Conservation (phyloP, 2,113 vertebrate genomes). For the Forbesichthys agassizii region DNA sequence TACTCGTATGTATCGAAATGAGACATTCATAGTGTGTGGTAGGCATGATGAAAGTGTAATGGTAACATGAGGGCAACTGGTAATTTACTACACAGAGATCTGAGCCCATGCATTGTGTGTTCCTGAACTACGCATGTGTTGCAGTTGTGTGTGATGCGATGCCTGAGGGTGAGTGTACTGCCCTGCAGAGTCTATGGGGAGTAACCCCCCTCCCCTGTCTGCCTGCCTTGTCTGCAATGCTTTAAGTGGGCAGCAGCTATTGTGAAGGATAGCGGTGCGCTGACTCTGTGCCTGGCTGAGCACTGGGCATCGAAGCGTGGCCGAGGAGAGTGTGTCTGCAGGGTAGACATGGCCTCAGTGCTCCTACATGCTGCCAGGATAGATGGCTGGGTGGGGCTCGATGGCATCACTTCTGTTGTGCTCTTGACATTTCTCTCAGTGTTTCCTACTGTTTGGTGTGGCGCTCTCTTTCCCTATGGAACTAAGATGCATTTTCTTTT, state of each 20-base stretch:
- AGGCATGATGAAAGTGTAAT: too few relatives aligned
- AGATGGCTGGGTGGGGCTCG: constrained; percentile 11
- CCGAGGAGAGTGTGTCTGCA: constrained; percentile 72
- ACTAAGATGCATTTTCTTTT: constrained; percentile 46
- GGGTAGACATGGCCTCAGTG: constrained; percentile 73
- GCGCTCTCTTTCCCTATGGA: constrained; percentile 56
- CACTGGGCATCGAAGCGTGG: constrained; percentile 77
- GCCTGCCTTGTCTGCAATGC: constrained; percentile 35
- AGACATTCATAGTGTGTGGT: too few relatives aligned
- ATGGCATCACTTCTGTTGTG: neutral
- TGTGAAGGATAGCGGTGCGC: constrained; percentile 71
- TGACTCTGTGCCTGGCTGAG: constrained; percentile 75
- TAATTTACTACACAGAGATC: too few relatives aligned
- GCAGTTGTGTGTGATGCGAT: constrained; percentile 56
- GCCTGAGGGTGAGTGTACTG: constrained; percentile 58
- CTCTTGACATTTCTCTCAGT: too few relatives aligned
- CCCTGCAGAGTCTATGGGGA: constrained; percentile 44
- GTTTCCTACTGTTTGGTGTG: too few relatives aligned
- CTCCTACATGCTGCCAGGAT: constrained; percentile 27
- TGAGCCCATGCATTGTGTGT: constrained; percentile 11
- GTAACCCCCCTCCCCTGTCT: too few relatives aligned
- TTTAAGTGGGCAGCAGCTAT: constrained; percentile 51
- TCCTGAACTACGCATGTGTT: constrained; percentile 36
- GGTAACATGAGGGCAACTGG: too few relatives aligned
- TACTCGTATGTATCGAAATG: too few relatives aligned